Percentiles rank a stretch among this genome's conserved stretches.
Evolutionary conservation across 2,888 invertebrate species (phyloP).

Genomic region (Drosophila limbata): DNA sequence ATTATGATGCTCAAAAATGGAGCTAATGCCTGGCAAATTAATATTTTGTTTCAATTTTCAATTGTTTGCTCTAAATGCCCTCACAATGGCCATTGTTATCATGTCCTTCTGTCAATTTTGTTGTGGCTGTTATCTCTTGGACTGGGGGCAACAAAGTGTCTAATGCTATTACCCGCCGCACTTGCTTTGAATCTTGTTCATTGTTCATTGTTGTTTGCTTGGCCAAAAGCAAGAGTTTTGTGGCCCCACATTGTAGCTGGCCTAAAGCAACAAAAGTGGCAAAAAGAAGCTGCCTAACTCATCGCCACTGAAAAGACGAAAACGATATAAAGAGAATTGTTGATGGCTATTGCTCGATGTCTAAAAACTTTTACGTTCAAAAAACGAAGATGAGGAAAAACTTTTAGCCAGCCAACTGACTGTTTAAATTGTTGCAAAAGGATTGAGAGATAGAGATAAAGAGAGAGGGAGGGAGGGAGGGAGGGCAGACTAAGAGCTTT

Average conservation of each 20-base stretch:
- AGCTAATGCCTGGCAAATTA: constrained; percentile 25
- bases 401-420: constrained; percentile 32
- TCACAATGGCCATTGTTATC: constrained; percentile 49
- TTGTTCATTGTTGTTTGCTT: constrained; percentile 38
- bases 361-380: constrained; percentile 35
- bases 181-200: constrained; percentile 20
- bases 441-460: not conserved
- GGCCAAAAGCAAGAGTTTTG: constrained; percentile 34
- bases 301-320: constrained; percentile 4
- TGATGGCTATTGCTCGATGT: constrained; percentile 32
- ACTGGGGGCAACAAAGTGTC: constrained; percentile 40
- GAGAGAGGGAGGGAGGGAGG: not conserved
- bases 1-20: no score
- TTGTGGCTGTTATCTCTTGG: constrained; percentile 34
- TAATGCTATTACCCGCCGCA: constrained; percentile 42
- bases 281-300: constrained; percentile 23
- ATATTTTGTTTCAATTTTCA: constrained; percentile 62
- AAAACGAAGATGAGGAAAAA: constrained; percentile 6
- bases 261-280: constrained; percentile 24
- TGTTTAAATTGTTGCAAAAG: constrained; percentile 29
- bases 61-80: constrained; percentile 58
- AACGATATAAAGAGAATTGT: constrained; percentile 50
- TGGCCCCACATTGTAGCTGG: constrained; percentile 17
- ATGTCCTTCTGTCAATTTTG: constrained; percentile 36
- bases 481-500: not conserved